phyloP scores from a whole-genome alignment of 2,888 invertebrate genomes.

The Hypselothyrea guttata region DNA sequence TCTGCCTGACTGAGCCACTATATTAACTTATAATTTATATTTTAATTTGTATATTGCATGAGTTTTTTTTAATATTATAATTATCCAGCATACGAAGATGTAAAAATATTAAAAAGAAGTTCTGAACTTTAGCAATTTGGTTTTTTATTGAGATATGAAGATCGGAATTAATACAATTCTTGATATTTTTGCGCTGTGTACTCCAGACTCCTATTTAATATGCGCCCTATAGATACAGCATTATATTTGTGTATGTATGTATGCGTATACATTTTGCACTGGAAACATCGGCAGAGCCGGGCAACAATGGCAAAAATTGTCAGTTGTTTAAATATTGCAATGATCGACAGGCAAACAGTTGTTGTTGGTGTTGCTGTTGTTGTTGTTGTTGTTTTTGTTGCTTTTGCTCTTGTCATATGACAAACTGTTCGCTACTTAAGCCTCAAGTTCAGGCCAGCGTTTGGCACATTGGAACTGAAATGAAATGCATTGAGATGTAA shows the following conservation, averaged over 20 bases:
- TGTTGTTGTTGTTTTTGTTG: neutral
- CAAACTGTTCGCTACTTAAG: constrained; percentile 40
- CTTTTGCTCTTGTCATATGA: too few relatives aligned
- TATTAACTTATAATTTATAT: too few relatives aligned
- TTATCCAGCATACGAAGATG: too few relatives aligned
- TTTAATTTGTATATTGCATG: too few relatives aligned
- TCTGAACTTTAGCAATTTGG: too few relatives aligned
- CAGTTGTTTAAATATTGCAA: constrained; percentile 2
- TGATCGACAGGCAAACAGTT: constrained; percentile 26
- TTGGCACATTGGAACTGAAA: constrained; percentile 20
- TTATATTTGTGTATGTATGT: constrained; percentile 3
- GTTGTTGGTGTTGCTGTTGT: constrained; percentile 8
- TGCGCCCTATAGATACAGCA: neutral
- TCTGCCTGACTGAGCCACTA: too few relatives aligned
- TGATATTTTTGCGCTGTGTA: too few relatives aligned
- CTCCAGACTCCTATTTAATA: too few relatives aligned
- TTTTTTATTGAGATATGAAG: too few relatives aligned
- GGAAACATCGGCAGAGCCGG: constrained; percentile 28
- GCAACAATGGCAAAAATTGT: constrained; percentile 20
- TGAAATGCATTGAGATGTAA: constrained; percentile 34
- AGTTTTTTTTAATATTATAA: too few relatives aligned
- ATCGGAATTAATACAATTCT: too few relatives aligned
- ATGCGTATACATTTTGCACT: constrained; percentile 31
- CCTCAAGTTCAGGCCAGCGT: constrained; percentile 56
- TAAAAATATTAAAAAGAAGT: too few relatives aligned